Percentiles rank a stretch among this genome's conserved stretches.
phyloP scores from a whole-genome alignment of 1,140 invertebrate species.

The Drosophila pseudoananassae region DNA sequence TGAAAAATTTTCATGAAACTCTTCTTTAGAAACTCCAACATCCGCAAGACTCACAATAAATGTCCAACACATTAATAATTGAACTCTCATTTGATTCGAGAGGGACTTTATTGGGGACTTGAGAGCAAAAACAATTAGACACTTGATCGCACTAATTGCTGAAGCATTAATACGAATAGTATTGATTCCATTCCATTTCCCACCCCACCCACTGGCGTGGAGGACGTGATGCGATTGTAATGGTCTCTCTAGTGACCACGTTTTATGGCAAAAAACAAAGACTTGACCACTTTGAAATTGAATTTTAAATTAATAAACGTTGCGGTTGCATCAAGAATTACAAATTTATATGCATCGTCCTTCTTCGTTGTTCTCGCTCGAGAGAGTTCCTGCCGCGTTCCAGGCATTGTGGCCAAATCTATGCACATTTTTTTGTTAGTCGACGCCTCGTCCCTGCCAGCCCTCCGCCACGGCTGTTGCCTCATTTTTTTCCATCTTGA shows the following conservation, averaged over 20 bases:
- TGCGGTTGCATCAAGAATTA: constrained; percentile 79
- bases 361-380: constrained; percentile 43
- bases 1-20: neutral
- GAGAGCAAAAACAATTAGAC: constrained; percentile 68
- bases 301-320: constrained; percentile 83
- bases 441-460: constrained; percentile 31
- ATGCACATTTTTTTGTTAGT: constrained; percentile 66
- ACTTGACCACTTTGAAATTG: constrained; percentile 78
- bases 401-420: constrained; percentile 72
- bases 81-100: constrained; percentile 50
- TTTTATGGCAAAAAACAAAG: constrained; percentile 14
- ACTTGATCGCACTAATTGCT: constrained; percentile 71
- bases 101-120: constrained; percentile 27
- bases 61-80: constrained; percentile 65
- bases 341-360: constrained; percentile 75
- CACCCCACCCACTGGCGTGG: neutral
- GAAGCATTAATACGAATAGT: constrained; percentile 56
- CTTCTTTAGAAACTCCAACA: no score
- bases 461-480: constrained; percentile 11
- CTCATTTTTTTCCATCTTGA: constrained; percentile 43
- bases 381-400: constrained; percentile 47
- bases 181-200: constrained; percentile 47
- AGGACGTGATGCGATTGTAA: neutral
- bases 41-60: constrained; percentile 1
- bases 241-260: constrained; percentile 25